Conservation (phyloP, 2,888 invertebrate species). For the Microctonus brassicae region DNA sequence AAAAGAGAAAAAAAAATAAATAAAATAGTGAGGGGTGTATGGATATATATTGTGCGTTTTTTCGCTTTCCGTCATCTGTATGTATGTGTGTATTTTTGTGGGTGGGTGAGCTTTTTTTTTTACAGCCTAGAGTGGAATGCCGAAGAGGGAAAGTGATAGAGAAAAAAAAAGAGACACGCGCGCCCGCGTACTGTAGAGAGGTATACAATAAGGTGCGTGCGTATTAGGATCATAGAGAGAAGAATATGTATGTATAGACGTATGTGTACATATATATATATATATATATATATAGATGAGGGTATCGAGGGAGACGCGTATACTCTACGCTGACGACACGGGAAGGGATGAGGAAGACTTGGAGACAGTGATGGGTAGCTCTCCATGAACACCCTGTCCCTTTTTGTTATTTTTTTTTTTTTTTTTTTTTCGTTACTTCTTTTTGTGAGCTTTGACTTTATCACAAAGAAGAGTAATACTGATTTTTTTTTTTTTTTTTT, state of each 20-base stretch:
- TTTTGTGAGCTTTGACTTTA: constrained; percentile 1
- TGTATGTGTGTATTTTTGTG: constrained; percentile 11
- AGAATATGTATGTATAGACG: background rate
- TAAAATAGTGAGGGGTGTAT: background rate
- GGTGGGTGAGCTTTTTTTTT: background rate
- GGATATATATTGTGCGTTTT: background rate
- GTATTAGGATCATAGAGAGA: constrained; percentile 5
- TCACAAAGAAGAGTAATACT: background rate
- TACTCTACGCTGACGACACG: constrained; percentile 8
- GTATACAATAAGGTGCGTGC: constrained; percentile 10
- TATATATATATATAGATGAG: background rate
- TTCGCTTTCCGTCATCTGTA: constrained; percentile 15
- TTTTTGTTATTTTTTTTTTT: background rate
- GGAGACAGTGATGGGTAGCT: constrained; percentile 26
- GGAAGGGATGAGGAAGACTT: constrained; percentile 23
- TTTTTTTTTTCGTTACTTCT: background rate
- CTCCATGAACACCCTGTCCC: constrained; percentile 12
- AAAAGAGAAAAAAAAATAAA: background rate
- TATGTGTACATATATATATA: constrained; percentile 3
- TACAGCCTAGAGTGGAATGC: background rate
- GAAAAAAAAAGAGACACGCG: background rate
- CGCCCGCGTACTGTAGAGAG: constrained; percentile 1
- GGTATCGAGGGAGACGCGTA: background rate
- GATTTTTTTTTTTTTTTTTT: background rate
- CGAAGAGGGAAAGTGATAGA: background rate